Percentiles rank a stretch among this genome's conserved stretches.
These are phyloP conservation scores for Columba livia DNA, from an alignment of 2,113 vertebrate genomes.

Conservation along the genomic window DNA sequence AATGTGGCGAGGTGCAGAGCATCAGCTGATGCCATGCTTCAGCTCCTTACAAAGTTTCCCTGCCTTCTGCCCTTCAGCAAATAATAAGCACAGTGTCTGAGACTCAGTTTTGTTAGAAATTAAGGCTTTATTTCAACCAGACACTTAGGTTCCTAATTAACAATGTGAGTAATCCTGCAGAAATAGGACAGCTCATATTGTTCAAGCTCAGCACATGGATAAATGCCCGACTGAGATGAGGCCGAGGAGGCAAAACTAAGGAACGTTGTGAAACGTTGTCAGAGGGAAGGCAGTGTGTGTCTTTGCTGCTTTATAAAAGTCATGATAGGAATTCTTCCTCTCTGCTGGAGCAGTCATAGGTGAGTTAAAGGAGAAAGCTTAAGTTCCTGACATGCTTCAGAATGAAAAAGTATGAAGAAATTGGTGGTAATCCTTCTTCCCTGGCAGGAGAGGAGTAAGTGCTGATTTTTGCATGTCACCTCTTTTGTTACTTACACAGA, in stretches of 20 bases:
- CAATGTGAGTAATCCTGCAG: constrained; percentile 23
- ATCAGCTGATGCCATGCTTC: constrained; percentile 39
- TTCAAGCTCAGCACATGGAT: background rate
- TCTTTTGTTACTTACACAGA: background rate
- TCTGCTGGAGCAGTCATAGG: background rate
- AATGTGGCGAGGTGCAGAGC: background rate
- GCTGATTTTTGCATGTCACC: background rate
- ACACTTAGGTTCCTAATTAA: constrained; percentile 53
- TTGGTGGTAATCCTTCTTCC: background rate
- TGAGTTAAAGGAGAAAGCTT: constrained; percentile 26
- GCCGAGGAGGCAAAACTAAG: background rate
- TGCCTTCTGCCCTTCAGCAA: background rate
- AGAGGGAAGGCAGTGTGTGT: background rate
- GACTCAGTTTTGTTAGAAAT: constrained; percentile 22
- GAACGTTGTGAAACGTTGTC: background rate
- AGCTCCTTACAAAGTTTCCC: background rate
- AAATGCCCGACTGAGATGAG: constrained; percentile 7
- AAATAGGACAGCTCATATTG: constrained; percentile 35
- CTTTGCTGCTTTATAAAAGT: background rate
- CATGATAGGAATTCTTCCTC: background rate
- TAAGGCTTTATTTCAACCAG: constrained; percentile 25
- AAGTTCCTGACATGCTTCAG: background rate
- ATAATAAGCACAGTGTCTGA: constrained; percentile 17
- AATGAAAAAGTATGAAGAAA: background rate
- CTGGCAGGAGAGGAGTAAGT: background rate